phyloP scores from a whole-genome alignment of 2,113 vertebrate species.

The Paramormyrops kingsleyae region DNA sequence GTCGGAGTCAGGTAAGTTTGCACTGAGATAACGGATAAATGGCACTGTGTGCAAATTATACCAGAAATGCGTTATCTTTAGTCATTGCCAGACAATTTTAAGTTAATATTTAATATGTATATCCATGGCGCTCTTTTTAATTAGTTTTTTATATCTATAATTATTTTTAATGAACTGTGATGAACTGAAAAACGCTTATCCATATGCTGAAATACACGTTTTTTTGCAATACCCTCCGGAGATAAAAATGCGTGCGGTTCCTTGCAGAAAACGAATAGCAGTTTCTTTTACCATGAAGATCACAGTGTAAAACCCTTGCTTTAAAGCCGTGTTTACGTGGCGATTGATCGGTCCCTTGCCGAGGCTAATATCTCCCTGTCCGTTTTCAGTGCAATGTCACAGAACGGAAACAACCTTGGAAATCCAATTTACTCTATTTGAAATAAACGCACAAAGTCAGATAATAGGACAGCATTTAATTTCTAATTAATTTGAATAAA shows the following conservation, averaged over 20 bases:
- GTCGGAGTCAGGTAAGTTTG: conserved; percentile 26
- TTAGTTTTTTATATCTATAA: neutral
- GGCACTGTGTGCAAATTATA: neutral
- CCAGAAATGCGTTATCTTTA: neutral
- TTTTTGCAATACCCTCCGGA: neutral
- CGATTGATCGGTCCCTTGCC: neutral
- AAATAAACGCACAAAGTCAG: neutral
- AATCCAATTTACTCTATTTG: neutral
- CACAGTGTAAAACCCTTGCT: neutral
- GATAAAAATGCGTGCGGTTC: neutral
- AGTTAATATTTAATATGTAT: neutral
- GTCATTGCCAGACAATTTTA: neutral
- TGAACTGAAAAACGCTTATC: neutral
- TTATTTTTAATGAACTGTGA: neutral
- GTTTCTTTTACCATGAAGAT: neutral
- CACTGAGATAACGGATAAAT: neutral
- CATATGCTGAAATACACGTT: neutral
- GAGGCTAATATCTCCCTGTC: neutral
- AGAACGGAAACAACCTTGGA: neutral
- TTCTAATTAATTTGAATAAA: neutral
- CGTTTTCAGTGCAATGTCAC: neutral
- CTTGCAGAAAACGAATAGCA: neutral
- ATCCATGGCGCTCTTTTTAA: neutral
- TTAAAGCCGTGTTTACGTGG: neutral
- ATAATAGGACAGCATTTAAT: neutral